Base-by-base conservation (phyloP, 2,888 invertebrate species). In the Hydraecia micacea region DNA sequence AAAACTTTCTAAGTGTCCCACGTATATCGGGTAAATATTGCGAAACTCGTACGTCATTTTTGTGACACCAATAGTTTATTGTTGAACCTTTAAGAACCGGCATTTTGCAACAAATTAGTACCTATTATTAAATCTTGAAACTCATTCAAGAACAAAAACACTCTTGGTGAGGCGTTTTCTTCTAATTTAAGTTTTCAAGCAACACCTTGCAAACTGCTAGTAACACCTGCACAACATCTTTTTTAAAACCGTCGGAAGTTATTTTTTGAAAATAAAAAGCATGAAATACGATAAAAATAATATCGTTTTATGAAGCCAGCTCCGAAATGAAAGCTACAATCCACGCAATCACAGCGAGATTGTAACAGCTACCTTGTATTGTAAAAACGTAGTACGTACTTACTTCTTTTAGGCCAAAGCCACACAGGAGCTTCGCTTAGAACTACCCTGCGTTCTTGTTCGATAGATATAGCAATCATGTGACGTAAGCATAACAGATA, bases 281-380 rank as follows among this genome's bases (percentile, higher is more conserved):
- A 15, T 62, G 32, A 71, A 42, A 67, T 32, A 52, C 28, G 11
- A 83, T 77, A 81, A 63, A 73, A 85, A 71, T 85, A 77, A 73
- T 67, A 81, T 81, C 65, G n/a, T 76, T 76, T 67, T 63, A 77
- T 70, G 66, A 71, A 83, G 42, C 66, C 52, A 39, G 63, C 52
- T 76, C 66, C 85, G 70, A 81, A 83, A 81, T 83, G 36, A 77
- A 77, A 81, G 52, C 62, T 28, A 63, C 81, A 85, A 85, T 83
- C 81, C 76, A 8, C 42, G 70, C 70, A 81, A 83, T 83, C 86
- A 73, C 70, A 1, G 70, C 13, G 60, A 73, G 70, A 85, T 83
- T 83, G 82, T 73, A 63, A 62, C 70, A 32, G 70, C 58, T 42
- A 73, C 28, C 62, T 76, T 70, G 69, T 85, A 70, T 80, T 85